phyloP scores from a whole-genome alignment of 2,113 vertebrate species.

The Triplophysa tibetana region DNA sequence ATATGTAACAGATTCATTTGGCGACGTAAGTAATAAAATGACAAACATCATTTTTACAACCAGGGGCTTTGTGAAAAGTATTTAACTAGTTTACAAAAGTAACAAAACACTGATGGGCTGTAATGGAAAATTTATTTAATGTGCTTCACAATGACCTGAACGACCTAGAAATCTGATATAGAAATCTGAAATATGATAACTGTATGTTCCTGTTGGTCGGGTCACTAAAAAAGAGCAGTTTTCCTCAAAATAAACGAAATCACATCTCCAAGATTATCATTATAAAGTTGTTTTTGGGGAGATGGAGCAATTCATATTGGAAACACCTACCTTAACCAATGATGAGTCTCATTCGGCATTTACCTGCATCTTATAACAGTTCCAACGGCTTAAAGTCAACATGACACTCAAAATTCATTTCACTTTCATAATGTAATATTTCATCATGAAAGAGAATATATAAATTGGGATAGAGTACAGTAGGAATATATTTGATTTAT shows the following conservation, averaged over 20 bases:
- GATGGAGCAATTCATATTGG: constrained; percentile 14
- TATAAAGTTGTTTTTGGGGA: constrained; percentile 1
- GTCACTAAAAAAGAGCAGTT: neutral
- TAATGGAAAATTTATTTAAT: neutral
- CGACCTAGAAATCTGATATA: neutral
- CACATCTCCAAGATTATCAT: neutral
- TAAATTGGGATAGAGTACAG: neutral
- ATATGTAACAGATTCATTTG: neutral
- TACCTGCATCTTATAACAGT: constrained; percentile 28
- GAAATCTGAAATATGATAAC: too few relatives aligned
- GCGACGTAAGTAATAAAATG: constrained; percentile 11
- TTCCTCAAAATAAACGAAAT: neutral
- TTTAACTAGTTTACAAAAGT: constrained; percentile 4
- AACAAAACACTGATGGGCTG: neutral
- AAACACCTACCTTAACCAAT: constrained; percentile 50
- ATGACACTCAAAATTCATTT: neutral
- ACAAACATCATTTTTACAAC: neutral
- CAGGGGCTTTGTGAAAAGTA: neutral
- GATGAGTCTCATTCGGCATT: constrained; percentile 31
- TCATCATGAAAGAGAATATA: neutral
- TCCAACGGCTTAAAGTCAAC: constrained; percentile 28
- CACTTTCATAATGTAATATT: neutral
- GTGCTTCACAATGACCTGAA: neutral
- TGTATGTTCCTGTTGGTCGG: neutral
- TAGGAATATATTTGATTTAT: neutral